Conservation (phyloP, 2,113 vertebrate species). For the Nicator chloris region DNA sequence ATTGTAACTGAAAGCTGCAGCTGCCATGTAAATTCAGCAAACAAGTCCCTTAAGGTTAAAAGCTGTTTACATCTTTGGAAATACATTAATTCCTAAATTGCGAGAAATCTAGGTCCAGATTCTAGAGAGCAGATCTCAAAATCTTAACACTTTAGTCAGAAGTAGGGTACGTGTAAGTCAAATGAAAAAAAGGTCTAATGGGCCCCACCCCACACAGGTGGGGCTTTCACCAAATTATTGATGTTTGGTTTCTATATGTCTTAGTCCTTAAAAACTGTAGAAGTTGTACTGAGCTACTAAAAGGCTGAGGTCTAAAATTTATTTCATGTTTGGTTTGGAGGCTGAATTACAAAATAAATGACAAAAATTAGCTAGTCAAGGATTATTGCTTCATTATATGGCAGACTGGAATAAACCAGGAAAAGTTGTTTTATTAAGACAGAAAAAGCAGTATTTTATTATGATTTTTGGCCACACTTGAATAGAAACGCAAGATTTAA, state of each 20-base stretch:
- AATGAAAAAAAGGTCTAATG: not conserved
- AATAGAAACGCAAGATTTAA: not conserved
- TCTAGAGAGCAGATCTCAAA: not conserved
- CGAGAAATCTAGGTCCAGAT: not conserved
- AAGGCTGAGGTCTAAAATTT: not conserved
- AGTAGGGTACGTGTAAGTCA: not conserved
- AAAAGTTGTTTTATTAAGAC: not conserved
- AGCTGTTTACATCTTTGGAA: not conserved
- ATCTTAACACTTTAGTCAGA: not conserved
- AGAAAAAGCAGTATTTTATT: not conserved
- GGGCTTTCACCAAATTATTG: not conserved
- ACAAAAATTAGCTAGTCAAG: too few species aligned
- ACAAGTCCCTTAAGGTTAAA: not conserved
- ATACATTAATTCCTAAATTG: not conserved
- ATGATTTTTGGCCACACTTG: not conserved
- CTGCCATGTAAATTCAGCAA: not conserved
- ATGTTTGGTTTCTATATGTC: not conserved
- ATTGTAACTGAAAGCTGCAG: not conserved
- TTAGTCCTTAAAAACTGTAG: not conserved
- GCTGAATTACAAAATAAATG: not conserved
- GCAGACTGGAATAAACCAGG: not conserved
- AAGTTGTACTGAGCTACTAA: not conserved
- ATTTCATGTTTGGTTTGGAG: not conserved
- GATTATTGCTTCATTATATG: not conserved
- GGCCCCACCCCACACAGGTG: not conserved